Percentiles rank a stretch among this genome's conserved stretches.
Conservation (phyloP, 2,113 vertebrate genomes). For the Athene cunicularia region DNA sequence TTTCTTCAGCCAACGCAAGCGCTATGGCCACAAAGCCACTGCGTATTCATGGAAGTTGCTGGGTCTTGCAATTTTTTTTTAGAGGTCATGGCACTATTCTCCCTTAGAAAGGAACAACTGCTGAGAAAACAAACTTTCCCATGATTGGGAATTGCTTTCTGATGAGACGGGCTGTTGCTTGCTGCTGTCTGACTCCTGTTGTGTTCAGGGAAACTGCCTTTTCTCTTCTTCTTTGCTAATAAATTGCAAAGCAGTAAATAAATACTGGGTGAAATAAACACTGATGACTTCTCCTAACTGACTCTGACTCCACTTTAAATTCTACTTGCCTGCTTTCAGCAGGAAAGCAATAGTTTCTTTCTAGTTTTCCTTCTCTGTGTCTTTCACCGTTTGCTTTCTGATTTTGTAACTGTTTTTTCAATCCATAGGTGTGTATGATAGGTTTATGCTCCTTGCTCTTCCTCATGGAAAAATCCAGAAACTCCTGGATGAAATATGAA, state of each 20-base stretch:
- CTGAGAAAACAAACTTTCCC: conserved; percentile 16
- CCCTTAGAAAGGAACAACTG: background rate
- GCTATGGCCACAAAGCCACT: background rate
- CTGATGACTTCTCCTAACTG: background rate
- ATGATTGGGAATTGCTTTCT: background rate
- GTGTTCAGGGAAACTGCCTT: background rate
- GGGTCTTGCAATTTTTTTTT: background rate
- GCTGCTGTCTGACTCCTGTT: background rate
- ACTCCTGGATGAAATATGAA: background rate
- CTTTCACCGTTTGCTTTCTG: background rate
- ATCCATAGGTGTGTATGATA: background rate
- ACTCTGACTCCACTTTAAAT: background rate
- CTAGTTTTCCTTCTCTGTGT: background rate
- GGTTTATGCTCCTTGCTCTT: background rate
- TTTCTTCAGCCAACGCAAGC: background rate
- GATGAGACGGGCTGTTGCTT: background rate
- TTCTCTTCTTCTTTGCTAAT: background rate
- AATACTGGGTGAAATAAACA: background rate
- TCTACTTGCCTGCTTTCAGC: background rate
- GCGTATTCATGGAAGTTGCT: background rate
- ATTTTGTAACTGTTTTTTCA: background rate
- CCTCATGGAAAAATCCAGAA: background rate
- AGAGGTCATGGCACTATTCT: background rate
- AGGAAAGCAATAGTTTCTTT: background rate
- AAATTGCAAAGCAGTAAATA: background rate